Base-by-base conservation (phyloP, 2,113 vertebrate genomes). In the Dendrocopos noguchii region DNA sequence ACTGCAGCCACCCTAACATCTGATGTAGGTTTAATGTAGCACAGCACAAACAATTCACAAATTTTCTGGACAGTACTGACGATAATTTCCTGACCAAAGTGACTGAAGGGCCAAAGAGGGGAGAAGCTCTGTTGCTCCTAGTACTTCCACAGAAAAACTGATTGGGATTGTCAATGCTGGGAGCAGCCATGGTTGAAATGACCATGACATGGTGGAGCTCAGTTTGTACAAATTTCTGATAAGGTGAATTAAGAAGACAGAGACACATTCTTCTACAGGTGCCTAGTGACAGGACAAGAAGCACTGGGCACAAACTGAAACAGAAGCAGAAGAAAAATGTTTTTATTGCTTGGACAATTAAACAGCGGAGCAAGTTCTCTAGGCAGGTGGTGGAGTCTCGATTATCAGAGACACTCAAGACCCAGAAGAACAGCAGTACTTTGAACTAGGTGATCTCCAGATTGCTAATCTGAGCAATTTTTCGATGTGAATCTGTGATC, bases 341-440 rank as follows among this genome's bases (percentile, higher is more conserved):
- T 47, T 28, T 56, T 53, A 6, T 15, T 65, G 5, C 70, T 78
- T 39, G 22, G 42, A 25, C 2, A 5, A 27, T 20, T 67, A 71
- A 81, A 66, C 19, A 53, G 10, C 10, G 11, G 8, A 28, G 8
- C 4, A 81, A 7, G 8, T 76, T 57, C 70, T 59, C 79, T 60
- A 60, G 55, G 44, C n/a, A 76, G 31, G 18, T 56, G 59, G 4
- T 72, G 4, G 16, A 55, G 9, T 78, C 22, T 47, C 14, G 16
- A 5, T 84, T 42, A n/a, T 39, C 44, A 33, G 42, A 50, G 13
- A 34, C 59, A 29, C 7, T 75, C 21, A 66, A 89, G 77, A 33
- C 3, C 3, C 6, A 39, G 0, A 2, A n/a, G 12, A 36, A 53
- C 20, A 57, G 13, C 6, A 19, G 27, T 7, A 15, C 4, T 22